A percentile compares a stretch with the other conserved stretches of the same genome.
These are phyloP conservation scores for Lucifuga dentata DNA, from an alignment of 2,113 vertebrate genomes.

Conservation along the genomic window DNA sequence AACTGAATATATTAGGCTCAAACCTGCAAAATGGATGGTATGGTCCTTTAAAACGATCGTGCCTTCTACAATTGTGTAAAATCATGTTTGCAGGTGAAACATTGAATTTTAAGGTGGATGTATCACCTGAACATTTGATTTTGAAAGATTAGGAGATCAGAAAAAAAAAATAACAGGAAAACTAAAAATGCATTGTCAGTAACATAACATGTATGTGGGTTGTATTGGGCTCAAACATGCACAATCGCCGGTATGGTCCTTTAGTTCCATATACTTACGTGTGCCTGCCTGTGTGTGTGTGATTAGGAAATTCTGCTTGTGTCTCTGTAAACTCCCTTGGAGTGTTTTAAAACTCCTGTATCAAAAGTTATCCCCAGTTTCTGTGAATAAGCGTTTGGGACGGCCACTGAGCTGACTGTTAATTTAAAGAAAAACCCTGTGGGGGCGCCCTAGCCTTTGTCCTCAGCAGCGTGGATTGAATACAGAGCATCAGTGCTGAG, in stretches of 20 bases:
- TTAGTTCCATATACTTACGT: slow-evolving; percentile 11
- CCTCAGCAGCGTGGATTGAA: slow-evolving; percentile 54
- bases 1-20: too few relatives aligned
- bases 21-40: too few relatives aligned
- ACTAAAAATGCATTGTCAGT: too few relatives aligned
- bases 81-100: too few relatives aligned
- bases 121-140: too few relatives aligned
- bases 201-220: too few relatives aligned
- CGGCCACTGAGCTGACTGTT: slow-evolving; percentile 75
- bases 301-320: slow-evolving; percentile 40
- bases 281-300: slow-evolving; percentile 27
- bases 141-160: too few relatives aligned
- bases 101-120: too few relatives aligned
- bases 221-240: too few relatives aligned
- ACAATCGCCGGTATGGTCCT: slow-evolving; percentile 16
- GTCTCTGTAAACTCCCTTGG: slow-evolving; percentile 54
- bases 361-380: slow-evolving; percentile 81
- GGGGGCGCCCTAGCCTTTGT: slow-evolving; percentile 37
- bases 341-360: slow-evolving; percentile 67
- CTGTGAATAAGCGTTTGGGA: slow-evolving; percentile 68
- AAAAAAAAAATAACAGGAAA: too few relatives aligned
- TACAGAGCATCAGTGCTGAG: slow-evolving; percentile 47
- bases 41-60: too few relatives aligned
- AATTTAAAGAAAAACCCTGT: slow-evolving; percentile 67
- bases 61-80: too few relatives aligned